Percentiles rank a stretch among this genome's conserved stretches.
Evolutionary conservation across 2,797 vertebrate genomes (phyloP).

Genomic region (Salmo trutta): DNA sequence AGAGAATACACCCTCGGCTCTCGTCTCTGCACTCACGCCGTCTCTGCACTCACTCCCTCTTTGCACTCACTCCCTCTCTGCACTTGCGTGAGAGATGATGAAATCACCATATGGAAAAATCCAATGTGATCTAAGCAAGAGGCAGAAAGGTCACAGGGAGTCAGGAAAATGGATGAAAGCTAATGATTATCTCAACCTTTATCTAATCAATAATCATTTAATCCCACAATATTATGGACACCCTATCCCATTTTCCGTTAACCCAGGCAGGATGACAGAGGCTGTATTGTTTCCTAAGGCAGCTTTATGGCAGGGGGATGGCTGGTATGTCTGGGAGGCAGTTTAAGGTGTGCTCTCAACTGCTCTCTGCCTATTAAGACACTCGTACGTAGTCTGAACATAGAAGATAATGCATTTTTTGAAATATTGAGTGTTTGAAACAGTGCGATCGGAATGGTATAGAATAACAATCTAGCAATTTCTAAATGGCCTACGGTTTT

Average conservation of each 20-base stretch:
- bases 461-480: too few species aligned
- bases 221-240: conserved; percentile 81
- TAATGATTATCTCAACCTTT: conserved; percentile 89
- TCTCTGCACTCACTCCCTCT: neutral
- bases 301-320: conserved; percentile 77
- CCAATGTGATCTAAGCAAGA: conserved; percentile 59
- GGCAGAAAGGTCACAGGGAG: conserved; percentile 79
- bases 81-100: conserved; percentile 60
- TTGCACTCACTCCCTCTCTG: conserved; percentile 10
- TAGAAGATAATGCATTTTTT: too few species aligned
- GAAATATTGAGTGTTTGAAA: too few species aligned
- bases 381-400: too few species aligned
- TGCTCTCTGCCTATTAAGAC: too few species aligned
- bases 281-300: conserved; percentile 77
- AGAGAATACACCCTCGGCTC: neutral
- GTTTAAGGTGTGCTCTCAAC: neutral
- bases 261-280: conserved; percentile 68
- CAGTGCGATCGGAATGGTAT: too few species aligned
- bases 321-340: conserved; percentile 38
- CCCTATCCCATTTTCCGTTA: conserved; percentile 79
- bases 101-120: conserved; percentile 78
- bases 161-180: conserved; percentile 84
- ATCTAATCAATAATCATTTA: conserved; percentile 88
- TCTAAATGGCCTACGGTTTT: too few species aligned
- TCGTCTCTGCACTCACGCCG: too few species aligned